Evolutionary conservation across 2,888 invertebrate genomes (phyloP), one percentile per base, ranked within the genome.

Genomic region (Antitype chi): DNA sequence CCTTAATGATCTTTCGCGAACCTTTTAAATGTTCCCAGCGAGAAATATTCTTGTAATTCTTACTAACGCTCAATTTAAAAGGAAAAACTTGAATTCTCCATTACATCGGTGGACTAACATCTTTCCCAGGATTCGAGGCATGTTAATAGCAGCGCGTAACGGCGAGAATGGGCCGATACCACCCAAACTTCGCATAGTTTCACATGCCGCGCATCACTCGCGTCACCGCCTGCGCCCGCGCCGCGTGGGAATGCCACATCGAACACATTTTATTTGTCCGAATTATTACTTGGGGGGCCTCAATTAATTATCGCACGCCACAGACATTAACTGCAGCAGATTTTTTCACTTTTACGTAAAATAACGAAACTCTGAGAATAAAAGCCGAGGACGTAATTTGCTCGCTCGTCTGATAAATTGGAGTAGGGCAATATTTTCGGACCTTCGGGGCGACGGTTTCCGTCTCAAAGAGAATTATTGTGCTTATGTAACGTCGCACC

Each of bases 281-380:
- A 92, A 93, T 93, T 93, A 92, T 92, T 88, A 90, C 93, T 89
- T 91, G 92, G 93, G 93, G 90, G 94, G 92, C 90, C 92, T 90
- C 90, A 91, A 94, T 95, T 94, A 94, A 94, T 95, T 94, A 93
- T 90, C 47, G 28, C 76, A 76, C 81, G 78, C 89, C 85, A 89
- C 90, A 90, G 93, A 92, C 94, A 91, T 93, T 93, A 93, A 93
- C 85, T 90, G 89, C 88, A 79, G 72, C 76, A 74, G 85, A 81
- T 92, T 85, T 93, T 92, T 93, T 91, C 89, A 91, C 91, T 92
- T 93, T 94, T 92, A 90, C 89, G 85, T 53, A 89, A 91, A 92
- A 90, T 89, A 90, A 89, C 89, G 88, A 90, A 90, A 85, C 87
- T 82, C 81, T 81, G 80, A 85, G 60, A 70, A 80, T 74, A 81